These are phyloP conservation scores for Steinernema hermaphroditum DNA, from an alignment of 2,888 invertebrate species.

Conservation along the genomic window DNA sequence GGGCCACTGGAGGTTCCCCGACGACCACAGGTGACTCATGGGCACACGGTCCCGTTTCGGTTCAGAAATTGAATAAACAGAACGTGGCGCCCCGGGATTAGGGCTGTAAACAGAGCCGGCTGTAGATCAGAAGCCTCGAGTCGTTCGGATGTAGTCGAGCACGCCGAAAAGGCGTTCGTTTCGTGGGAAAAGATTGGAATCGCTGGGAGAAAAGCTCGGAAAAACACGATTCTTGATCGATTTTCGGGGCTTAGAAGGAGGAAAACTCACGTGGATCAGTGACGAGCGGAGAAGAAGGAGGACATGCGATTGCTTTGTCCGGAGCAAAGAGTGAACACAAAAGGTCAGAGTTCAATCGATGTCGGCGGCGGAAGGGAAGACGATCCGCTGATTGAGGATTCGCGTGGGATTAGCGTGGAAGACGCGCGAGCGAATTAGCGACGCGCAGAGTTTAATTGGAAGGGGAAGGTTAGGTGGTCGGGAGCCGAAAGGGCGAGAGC, in stretches of 20 bases:
- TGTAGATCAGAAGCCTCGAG: not conserved
- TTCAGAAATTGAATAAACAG: not conserved
- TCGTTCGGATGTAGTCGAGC: not conserved
- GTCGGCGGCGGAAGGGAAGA: not conserved
- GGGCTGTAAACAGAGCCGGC: not conserved
- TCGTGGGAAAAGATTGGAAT: not conserved
- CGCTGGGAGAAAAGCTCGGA: not conserved
- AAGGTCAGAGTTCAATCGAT: slow-evolving; percentile 25
- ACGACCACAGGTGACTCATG: not conserved
- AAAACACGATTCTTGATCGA: not conserved
- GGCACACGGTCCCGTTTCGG: not conserved
- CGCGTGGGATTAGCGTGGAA: not conserved
- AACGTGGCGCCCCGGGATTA: not conserved
- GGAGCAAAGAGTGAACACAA: not conserved
- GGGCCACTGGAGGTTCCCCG: not conserved
- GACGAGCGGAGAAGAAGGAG: not conserved
- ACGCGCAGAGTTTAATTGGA: not conserved
- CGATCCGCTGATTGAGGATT: not conserved
- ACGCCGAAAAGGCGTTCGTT: too few relatives aligned
- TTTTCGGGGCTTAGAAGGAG: too few relatives aligned
- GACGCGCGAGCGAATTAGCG: slow-evolving; percentile 9
- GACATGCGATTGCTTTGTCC: not conserved
- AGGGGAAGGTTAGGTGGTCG: not conserved
- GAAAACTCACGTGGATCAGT: too few relatives aligned
- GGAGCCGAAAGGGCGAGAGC: not conserved